phyloP scores from a whole-genome alignment of 2,113 vertebrate genomes.

The Varanus salvator region DNA sequence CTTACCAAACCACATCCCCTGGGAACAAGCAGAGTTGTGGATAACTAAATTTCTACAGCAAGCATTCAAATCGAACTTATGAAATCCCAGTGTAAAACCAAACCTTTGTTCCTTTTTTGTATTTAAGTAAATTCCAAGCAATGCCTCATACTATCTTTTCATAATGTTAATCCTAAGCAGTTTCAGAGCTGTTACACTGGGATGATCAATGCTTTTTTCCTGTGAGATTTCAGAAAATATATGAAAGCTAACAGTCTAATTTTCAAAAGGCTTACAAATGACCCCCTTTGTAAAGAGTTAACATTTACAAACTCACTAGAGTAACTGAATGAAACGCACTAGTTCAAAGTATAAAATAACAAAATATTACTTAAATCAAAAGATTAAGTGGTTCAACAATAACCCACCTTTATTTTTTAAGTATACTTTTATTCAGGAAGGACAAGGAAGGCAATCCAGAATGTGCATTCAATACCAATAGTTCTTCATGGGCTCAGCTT shows the following conservation, averaged over 20 bases:
- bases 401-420: not conserved
- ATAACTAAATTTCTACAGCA: conserved; percentile 63
- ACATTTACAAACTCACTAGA: not conserved
- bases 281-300: not conserved
- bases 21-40: conserved; percentile 49
- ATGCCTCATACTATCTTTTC: conserved; percentile 2
- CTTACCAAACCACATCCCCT: conserved; percentile 43
- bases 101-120: conserved; percentile 20
- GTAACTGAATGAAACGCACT: not conserved
- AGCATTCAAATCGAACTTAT: conserved; percentile 41
- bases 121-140: conserved; percentile 38
- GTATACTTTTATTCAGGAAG: not conserved
- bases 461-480: not conserved
- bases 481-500: not conserved
- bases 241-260: conserved; percentile 1
- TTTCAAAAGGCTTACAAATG: conserved; percentile 25
- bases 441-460: not conserved
- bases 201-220: not conserved
- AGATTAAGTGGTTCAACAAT: not conserved
- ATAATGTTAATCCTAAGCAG: not conserved
- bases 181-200: conserved; percentile 3
- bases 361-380: not conserved
- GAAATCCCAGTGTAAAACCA: conserved; percentile 38
- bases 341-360: no score
- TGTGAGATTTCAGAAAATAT: conserved; percentile 4